Evolutionary conservation across 2,797 vertebrate species (phyloP).

Genomic region (Gorsachius magnificus): DNA sequence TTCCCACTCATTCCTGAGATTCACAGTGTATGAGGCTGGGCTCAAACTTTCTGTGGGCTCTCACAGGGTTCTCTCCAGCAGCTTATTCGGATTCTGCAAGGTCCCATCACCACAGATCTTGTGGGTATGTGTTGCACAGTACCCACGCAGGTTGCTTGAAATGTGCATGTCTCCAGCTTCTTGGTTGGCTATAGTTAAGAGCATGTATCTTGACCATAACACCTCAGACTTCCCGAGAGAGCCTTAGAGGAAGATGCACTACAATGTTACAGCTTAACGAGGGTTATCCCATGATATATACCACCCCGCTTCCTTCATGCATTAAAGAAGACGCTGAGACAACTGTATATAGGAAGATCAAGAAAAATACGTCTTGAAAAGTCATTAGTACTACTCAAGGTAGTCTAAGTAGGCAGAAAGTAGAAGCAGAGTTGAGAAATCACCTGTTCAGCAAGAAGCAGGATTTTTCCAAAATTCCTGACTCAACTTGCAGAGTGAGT

Average conservation of each 20-base stretch:
- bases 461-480: neutral
- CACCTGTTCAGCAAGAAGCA: neutral
- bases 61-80: neutral
- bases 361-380: neutral
- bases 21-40: neutral
- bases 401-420: neutral
- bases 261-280: neutral
- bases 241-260: neutral
- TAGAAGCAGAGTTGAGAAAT: neutral
- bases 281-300: rapidly evolving
- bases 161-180: neutral
- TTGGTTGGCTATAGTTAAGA: neutral
- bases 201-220: rapidly evolving
- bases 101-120: neutral
- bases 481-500: neutral
- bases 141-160: neutral
- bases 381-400: neutral
- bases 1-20: neutral
- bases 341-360: neutral
- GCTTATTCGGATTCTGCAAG: neutral
- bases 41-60: neutral
- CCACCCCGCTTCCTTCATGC: neutral
- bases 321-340: neutral
- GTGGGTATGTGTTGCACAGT: neutral
- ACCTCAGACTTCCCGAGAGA: neutral